Evolutionary conservation across 2,888 invertebrate species (phyloP), one percentile per base, ranked within the genome.

Genomic region (Hartigia nigra): DNA sequence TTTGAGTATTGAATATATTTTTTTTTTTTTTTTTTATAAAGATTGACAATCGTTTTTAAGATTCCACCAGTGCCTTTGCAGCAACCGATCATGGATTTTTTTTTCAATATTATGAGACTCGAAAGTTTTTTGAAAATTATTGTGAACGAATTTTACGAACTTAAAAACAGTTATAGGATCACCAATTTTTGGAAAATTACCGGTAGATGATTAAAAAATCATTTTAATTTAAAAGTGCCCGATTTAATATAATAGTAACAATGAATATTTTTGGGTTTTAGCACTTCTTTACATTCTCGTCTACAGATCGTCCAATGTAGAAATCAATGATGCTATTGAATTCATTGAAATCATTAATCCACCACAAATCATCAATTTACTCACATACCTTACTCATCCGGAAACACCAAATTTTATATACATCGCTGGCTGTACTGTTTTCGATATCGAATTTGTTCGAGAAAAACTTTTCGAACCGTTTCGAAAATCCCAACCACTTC

Each of bases 81-180:
- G 23, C 31, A 32, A 32, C 12, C 34, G 14, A 72, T 72, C 23
- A 0, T 34, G 5, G 79, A 84, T 55, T 77, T 84, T 14, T 84
- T 85, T 12, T 83, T 85, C 80, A 79, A 81, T 31, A 77, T 85
- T 14, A 75, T 77, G 35, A 83, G 85, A 74, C 82, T 82, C 14
- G 74, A 75, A 34, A 12, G 31, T 12, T 70, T 85, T 5, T 76
- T 85, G 77, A 78, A 76, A 12, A 75, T 72, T 1, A 70, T 83
- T 34, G 75, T 80, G 72, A 77, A 80, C 34, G 81, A 83, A n/a
- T 84, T 80, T 74, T 36, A 80, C 31, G 75, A 76, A 12, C 76
- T 77, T 55, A 72, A 72, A 81, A 82, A 74, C 77, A 69, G 12
- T 55, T 55, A 55, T 55, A 55, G 55, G 55, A 23, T 55, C 9